Conservation (phyloP, 2,888 invertebrate species). For the Caenorhabditis japonica region DNA sequence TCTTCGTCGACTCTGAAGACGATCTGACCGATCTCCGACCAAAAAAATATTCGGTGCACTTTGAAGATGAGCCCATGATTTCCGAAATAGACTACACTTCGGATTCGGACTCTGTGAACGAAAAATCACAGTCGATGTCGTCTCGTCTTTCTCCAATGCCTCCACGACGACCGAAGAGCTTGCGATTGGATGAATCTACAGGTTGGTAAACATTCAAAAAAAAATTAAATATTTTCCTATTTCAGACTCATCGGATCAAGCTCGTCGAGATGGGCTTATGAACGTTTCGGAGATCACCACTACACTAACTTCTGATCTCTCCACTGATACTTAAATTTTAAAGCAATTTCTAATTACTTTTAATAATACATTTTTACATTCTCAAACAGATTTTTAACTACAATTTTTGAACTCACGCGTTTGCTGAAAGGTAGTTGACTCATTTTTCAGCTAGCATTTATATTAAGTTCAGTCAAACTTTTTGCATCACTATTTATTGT, state of each 20-base stretch:
- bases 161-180: slow-evolving; percentile 14
- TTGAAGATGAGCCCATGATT: slow-evolving; percentile 51
- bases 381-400: too few relatives aligned
- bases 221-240: not conserved
- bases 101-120: slow-evolving; percentile 17
- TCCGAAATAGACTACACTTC: slow-evolving; percentile 49
- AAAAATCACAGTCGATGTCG: slow-evolving; percentile 30
- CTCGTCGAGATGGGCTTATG: slow-evolving; percentile 20
- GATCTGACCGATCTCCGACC: slow-evolving; percentile 48
- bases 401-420: too few relatives aligned
- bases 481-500: too few relatives aligned
- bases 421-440: too few relatives aligned
- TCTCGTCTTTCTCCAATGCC: slow-evolving; percentile 41
- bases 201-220: not conserved
- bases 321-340: slow-evolving; percentile 20
- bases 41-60: slow-evolving; percentile 48
- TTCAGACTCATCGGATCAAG: slow-evolving; percentile 34
- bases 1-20: slow-evolving; percentile 72
- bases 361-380: too few relatives aligned
- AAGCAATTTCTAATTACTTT: too few relatives aligned
- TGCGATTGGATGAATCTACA: slow-evolving; percentile 10
- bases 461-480: too few relatives aligned
- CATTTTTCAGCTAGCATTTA: too few relatives aligned
- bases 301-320: slow-evolving; percentile 30
- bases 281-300: slow-evolving; percentile 36